Evolutionary conservation across 2,113 vertebrate species (phyloP).

Genomic region (Lucifuga dentata): DNA sequence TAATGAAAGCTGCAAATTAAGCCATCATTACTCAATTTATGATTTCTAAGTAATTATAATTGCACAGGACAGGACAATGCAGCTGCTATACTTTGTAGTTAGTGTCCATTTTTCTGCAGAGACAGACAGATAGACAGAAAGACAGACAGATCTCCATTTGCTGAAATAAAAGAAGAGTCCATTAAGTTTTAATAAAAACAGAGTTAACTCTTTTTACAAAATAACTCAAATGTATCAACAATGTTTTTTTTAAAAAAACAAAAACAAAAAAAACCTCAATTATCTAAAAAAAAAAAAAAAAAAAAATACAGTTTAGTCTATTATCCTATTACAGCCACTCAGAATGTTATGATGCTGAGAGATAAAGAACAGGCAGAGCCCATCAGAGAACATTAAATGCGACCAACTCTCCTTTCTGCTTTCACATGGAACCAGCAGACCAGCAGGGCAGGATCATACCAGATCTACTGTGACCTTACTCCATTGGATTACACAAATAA

Average conservation of each 20-base stretch:
- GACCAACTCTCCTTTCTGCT: constrained; percentile 52
- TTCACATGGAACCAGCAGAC: constrained; percentile 53
- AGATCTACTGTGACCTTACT: too few relatives aligned
- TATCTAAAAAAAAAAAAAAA: too few relatives aligned
- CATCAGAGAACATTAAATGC: constrained; percentile 78
- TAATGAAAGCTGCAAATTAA: constrained; percentile 69
- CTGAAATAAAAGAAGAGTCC: too few relatives aligned
- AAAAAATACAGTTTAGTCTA: constrained; percentile 79
- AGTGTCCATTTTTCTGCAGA: constrained; percentile 7
- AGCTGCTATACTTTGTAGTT: constrained; percentile 34
- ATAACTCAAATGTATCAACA: constrained; percentile 70
- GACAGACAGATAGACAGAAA: constrained; percentile 2
- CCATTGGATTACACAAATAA: constrained; percentile 80
- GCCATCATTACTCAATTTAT: constrained; percentile 74
- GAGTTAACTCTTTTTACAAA: too few relatives aligned
- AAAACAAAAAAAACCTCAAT: too few relatives aligned
- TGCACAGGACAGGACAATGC: constrained; percentile 29
- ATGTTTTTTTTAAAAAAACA: too few relatives aligned
- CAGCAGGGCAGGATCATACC: constrained; percentile 31
- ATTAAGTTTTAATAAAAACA: too few relatives aligned
- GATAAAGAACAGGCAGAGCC: constrained; percentile 72
- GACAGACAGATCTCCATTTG: constrained; percentile 32
- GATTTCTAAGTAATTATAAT: constrained; percentile 75
- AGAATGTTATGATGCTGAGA: constrained; percentile 62
- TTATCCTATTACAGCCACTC: constrained; percentile 79